Evolutionary conservation across 2,113 vertebrate species (phyloP).

Genomic region (Himantopus leucocephalus): DNA sequence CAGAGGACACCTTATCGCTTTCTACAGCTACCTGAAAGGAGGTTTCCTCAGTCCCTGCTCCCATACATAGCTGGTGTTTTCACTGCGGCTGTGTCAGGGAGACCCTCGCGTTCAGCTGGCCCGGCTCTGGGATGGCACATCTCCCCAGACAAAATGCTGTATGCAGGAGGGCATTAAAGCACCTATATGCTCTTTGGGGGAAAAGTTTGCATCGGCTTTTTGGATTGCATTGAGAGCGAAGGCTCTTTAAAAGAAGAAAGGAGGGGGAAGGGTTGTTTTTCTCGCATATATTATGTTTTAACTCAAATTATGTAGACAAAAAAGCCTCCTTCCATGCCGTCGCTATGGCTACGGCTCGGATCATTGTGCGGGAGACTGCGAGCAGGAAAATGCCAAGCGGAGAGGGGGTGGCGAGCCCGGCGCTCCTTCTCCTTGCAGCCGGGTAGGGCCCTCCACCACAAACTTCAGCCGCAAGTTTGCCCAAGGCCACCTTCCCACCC

Average conservation of each 20-base stretch:
- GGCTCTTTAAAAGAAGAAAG: neutral
- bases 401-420: neutral
- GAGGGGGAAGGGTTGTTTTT: neutral
- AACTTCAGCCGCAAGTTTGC: neutral
- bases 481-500: neutral
- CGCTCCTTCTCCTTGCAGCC: neutral
- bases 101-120: neutral
- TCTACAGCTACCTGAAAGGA: neutral
- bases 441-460: fast-evolving
- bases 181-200: fast-evolving
- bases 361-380: neutral
- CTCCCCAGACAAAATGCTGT: neutral
- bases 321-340: neutral
- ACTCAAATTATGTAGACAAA: neutral
- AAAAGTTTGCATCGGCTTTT: neutral
- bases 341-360: neutral
- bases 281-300: neutral
- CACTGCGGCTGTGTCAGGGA: neutral
- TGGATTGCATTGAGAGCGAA: neutral
- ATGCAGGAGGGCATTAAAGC: fast-evolving
- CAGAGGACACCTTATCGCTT: neutral
- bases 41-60: neutral
- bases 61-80: neutral
- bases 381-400: neutral
- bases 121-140: neutral